A percentile compares a stretch with the other conserved stretches of the same genome.
Evolutionary conservation across 37 sponge, comb jelly and placozoan species (phyloP).

Genomic region (Oscarella lobularis): DNA sequence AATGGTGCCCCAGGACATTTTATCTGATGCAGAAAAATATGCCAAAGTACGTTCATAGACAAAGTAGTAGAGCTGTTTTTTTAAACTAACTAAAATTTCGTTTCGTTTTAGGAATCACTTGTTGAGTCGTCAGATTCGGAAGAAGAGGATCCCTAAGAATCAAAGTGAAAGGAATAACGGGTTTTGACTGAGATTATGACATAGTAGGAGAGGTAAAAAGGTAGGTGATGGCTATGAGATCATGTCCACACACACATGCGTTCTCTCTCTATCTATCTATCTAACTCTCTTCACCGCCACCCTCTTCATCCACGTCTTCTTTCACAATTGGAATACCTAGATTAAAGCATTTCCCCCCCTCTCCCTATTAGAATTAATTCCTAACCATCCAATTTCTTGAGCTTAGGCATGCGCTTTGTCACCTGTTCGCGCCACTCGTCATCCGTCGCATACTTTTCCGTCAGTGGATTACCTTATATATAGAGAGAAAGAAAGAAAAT

Average conservation of each 20-base stretch:
- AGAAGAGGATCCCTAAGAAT: constrained; percentile 22
- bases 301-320: constrained; percentile 72
- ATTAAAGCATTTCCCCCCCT: background rate
- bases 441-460: constrained; percentile 83
- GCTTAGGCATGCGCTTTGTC: constrained; percentile 58
- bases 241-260: constrained; percentile 9
- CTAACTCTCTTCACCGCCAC: too few relatives aligned
- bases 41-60: background rate
- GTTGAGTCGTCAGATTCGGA: constrained; percentile 50
- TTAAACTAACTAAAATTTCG: background rate
- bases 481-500: too few relatives aligned
- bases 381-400: constrained; percentile 89
- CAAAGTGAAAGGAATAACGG: background rate
- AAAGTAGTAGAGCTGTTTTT: background rate
- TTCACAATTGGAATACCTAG: constrained; percentile 58
- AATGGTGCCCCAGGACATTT: constrained; percentile 42
- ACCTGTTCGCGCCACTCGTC: constrained; percentile 86
- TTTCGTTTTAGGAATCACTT: constrained; percentile 25
- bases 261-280: too few relatives aligned
- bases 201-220: background rate
- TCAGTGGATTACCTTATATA: constrained; percentile 94
- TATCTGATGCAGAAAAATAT: constrained; percentile 3
- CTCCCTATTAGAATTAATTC: background rate
- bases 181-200: background rate
- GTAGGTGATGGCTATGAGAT: background rate